Conservation (phyloP, 2,888 invertebrate species). For the Suillia variegata region DNA sequence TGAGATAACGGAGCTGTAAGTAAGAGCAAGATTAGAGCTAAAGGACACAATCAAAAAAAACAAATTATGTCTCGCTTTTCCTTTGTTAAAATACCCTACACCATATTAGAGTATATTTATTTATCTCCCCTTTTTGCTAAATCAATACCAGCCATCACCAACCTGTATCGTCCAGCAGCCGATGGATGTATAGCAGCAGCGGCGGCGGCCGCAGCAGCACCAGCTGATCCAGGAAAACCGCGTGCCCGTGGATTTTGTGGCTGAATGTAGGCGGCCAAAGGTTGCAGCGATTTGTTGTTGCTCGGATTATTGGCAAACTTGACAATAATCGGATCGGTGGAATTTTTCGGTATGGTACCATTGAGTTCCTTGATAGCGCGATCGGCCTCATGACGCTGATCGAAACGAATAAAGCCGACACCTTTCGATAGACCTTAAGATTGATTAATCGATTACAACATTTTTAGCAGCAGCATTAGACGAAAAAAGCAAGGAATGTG, state of each 20-base stretch:
- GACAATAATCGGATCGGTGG: slow-evolving; percentile 89
- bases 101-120: no score
- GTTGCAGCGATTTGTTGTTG: slow-evolving; percentile 82
- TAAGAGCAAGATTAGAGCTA: slow-evolving; percentile 8
- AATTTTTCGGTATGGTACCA: slow-evolving; percentile 87
- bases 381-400: slow-evolving; percentile 90
- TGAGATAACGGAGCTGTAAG: slow-evolving; percentile 58
- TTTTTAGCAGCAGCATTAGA: no score
- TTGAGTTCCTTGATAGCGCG: slow-evolving; percentile 89
- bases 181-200: slow-evolving; percentile 61
- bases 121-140: no score
- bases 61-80: neutral
- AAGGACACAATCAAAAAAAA: neutral
- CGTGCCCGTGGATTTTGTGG: slow-evolving; percentile 75
- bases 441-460: no score
- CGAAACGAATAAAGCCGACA: slow-evolving; percentile 93
- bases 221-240: slow-evolving; percentile 77
- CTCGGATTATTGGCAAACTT: slow-evolving; percentile 95
- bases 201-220: slow-evolving; percentile 57
- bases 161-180: slow-evolving; percentile 59
- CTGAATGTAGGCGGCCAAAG: slow-evolving; percentile 82
- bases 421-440: slow-evolving; percentile 86
- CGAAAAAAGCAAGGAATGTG: neutral
- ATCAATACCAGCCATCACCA: slow-evolving; percentile 19
- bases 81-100: no score